phyloP scores from a whole-genome alignment of 2,797 vertebrate species.

The Gallinago stenura region DNA sequence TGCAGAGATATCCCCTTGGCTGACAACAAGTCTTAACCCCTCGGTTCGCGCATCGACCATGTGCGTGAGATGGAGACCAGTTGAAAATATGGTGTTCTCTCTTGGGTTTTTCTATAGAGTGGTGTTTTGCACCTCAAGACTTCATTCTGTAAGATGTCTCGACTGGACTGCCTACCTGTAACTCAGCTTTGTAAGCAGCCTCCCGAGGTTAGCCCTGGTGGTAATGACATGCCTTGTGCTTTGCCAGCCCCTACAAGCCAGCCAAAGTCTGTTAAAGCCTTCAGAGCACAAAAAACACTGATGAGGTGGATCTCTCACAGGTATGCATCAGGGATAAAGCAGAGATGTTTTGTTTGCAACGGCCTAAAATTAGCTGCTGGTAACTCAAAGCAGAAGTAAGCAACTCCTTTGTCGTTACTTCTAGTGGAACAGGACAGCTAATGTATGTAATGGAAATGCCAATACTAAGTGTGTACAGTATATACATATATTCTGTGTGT shows the following conservation, averaged over 20 bases:
- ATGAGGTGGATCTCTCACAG: constrained; percentile 27
- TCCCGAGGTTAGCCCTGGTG: background rate
- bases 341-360: background rate
- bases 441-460: background rate
- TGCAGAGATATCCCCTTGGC: background rate
- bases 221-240: background rate
- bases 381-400: background rate
- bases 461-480: background rate
- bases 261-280: constrained; percentile 20
- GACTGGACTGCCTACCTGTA: background rate
- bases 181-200: constrained; percentile 20
- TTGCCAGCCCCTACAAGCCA: constrained; percentile 33
- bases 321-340: background rate
- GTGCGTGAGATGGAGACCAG: background rate
- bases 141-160: background rate
- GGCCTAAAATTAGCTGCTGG: background rate
- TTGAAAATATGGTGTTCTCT: constrained; percentile 5
- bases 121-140: constrained; percentile 45
- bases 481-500: background rate
- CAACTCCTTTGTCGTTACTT: accelerated
- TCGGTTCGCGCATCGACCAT: background rate
- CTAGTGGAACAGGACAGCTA: background rate
- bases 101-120: constrained; percentile 55
- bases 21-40: background rate
- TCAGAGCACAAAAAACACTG: constrained; percentile 30